Evolutionary conservation across 2,888 invertebrate species (phyloP).

Genomic region (Tenthredo scrophulariae): DNA sequence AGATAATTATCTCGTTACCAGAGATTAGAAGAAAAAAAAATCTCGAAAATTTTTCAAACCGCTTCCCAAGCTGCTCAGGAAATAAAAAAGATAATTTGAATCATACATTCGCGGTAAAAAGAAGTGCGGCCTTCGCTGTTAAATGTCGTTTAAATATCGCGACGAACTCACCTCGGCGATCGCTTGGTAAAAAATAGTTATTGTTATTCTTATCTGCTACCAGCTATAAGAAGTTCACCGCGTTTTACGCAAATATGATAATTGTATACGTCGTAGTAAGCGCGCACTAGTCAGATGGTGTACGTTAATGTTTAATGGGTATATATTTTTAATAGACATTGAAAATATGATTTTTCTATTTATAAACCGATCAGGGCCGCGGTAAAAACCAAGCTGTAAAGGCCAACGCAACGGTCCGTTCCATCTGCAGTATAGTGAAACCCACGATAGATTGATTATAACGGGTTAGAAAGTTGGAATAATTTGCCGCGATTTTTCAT

Average conservation of each 20-base stretch:
- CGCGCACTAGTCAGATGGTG: not conserved
- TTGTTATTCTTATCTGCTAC: constrained; percentile 34
- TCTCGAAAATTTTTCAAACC: not conserved
- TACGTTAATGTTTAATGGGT: not conserved
- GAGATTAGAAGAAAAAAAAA: not conserved
- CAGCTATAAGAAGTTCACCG: not conserved
- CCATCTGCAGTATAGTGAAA: not conserved
- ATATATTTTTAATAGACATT: not conserved
- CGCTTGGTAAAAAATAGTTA: not conserved
- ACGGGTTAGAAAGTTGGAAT: constrained; percentile 20
- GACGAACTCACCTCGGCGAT: not conserved
- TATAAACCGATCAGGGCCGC: constrained; percentile 25
- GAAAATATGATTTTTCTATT: constrained; percentile 17
- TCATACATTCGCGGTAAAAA: not conserved
- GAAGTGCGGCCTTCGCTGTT: not conserved
- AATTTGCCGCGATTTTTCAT: not conserved
- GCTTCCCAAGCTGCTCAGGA: not conserved
- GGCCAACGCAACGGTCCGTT: not conserved
- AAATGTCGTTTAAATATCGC: not conserved
- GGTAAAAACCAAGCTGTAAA: not conserved
- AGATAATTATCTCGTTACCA: not conserved
- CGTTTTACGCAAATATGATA: not conserved
- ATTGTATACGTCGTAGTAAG: not conserved
- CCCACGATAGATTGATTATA: not conserved
- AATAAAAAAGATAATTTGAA: not conserved